Evolutionary conservation across 92 coral and sea anemone genomes (phyloP).

Genomic region (Paramuricea clavata): DNA sequence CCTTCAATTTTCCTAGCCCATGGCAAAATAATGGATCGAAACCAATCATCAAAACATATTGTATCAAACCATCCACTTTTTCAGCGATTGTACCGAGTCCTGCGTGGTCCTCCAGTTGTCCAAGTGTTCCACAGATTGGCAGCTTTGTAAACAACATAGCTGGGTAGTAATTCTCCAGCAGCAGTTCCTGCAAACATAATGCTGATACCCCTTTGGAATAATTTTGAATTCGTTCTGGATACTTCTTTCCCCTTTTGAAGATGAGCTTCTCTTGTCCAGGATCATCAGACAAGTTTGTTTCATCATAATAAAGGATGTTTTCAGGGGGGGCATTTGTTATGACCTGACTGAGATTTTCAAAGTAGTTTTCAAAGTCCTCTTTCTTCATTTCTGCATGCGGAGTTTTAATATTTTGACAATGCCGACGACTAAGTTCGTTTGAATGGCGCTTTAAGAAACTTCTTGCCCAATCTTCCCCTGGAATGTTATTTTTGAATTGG

Average conservation of each 20-base stretch:
- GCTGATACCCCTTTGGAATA: slow-evolving; percentile 31
- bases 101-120: slow-evolving; percentile 10
- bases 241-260: slow-evolving; percentile 21
- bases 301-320: slow-evolving; percentile 14
- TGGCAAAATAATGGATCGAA: not conserved
- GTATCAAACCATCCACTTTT: slow-evolving; percentile 27
- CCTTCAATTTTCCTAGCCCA: slow-evolving; percentile 22
- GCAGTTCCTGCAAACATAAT: slow-evolving; percentile 28
- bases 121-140: not conserved
- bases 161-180: slow-evolving; percentile 8
- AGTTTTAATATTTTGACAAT: slow-evolving; percentile 6
- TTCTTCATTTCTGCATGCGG: not conserved
- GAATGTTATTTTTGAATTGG: slow-evolving; percentile 8
- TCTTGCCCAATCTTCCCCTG: slow-evolving; percentile 9
- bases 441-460: slow-evolving; percentile 12
- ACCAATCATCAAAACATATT: slow-evolving; percentile 8
- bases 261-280: slow-evolving; percentile 14
- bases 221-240: slow-evolving; percentile 19
- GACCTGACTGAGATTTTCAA: not conserved
- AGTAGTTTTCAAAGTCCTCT: slow-evolving; percentile 16
- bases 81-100: not conserved
- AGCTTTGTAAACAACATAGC: slow-evolving; percentile 14
- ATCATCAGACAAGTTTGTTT: slow-evolving; percentile 15
- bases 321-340: not conserved
- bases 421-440: not conserved